Conservation (phyloP, 2,888 invertebrate species). For the Cantharis lateralis region DNA sequence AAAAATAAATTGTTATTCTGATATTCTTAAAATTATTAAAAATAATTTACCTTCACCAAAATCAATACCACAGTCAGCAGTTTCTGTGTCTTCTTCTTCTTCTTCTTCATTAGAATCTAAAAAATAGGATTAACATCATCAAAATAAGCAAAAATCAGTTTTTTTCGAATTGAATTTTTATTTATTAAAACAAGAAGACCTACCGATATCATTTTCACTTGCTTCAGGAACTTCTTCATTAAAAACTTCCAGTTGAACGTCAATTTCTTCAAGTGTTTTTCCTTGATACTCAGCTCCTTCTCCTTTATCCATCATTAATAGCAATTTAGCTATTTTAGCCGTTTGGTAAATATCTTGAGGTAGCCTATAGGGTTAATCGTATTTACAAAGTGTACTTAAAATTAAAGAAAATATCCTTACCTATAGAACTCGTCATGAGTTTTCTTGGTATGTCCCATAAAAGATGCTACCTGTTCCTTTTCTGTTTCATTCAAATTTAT, state of each 20-base stretch:
- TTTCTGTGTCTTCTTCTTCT: no score
- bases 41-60: no score
- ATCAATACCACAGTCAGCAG: no score
- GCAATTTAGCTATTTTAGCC: no score
- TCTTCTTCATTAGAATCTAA: no score
- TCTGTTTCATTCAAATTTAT: conserved; percentile 29
- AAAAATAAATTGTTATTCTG: no score
- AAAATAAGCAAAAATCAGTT: no score
- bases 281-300: conserved; percentile 13
- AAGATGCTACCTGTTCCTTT: conserved; percentile 27
- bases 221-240: conserved; percentile 3
- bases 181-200: background rate
- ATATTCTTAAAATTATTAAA: no score
- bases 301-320: no score
- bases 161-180: no score
- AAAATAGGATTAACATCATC: no score
- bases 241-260: conserved; percentile 14
- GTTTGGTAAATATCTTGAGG: conserved; percentile 19
- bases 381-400: background rate
- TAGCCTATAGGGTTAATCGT: conserved; percentile 8
- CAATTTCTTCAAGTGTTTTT: conserved; percentile 19
- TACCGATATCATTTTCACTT: background rate
- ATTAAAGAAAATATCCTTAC: background rate
- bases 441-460: conserved; percentile 35
- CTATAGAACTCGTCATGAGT: conserved; percentile 32